Evolutionary conservation across 2,113 vertebrate genomes (phyloP).

Genomic region (Planiliza haematocheilus): DNA sequence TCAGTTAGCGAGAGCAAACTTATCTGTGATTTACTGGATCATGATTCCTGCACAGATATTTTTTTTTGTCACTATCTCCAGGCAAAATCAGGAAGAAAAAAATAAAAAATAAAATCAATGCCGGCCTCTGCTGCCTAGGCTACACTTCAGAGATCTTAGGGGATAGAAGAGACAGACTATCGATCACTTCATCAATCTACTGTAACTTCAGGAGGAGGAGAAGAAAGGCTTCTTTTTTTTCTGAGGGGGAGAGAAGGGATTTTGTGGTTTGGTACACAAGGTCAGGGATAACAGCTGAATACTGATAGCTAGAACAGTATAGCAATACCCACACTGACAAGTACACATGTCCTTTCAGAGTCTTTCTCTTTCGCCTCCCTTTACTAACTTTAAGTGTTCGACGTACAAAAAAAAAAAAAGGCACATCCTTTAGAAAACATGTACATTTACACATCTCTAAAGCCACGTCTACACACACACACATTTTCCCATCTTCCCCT

Average conservation of each 20-base stretch:
- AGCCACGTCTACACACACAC: slow-evolving; percentile 34
- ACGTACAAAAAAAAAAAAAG: slow-evolving; percentile 29
- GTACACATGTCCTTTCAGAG: slow-evolving; percentile 67
- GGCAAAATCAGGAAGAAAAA: slow-evolving; percentile 54
- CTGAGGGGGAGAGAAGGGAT: slow-evolving; percentile 48
- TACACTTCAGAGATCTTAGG: slow-evolving; percentile 71
- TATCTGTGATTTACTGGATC: slow-evolving; percentile 58
- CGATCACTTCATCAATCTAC: slow-evolving; percentile 76
- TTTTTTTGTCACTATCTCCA: slow-evolving; percentile 54
- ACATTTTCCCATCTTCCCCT: slow-evolving; percentile 49
- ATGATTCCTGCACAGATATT: slow-evolving; percentile 47
- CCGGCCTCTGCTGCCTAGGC: slow-evolving; percentile 62
- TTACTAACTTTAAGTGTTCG: slow-evolving; percentile 61
- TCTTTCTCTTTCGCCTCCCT: slow-evolving; percentile 63
- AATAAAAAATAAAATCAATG: slow-evolving; percentile 64
- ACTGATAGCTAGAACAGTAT: slow-evolving; percentile 47
- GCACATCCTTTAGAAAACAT: slow-evolving; percentile 29
- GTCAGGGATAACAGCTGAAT: slow-evolving; percentile 69
- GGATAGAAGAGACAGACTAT: slow-evolving; percentile 72
- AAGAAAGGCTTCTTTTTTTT: slow-evolving; percentile 67
- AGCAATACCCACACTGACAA: slow-evolving; percentile 60
- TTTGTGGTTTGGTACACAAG: slow-evolving; percentile 69
- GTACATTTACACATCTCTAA: slow-evolving; percentile 31
- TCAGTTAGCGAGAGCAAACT: slow-evolving; percentile 44
- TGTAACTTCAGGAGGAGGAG: slow-evolving; percentile 72